These are phyloP conservation scores for Margaritifera margaritifera DNA, from an alignment of 2,888 invertebrate species.

Conservation along the genomic window DNA sequence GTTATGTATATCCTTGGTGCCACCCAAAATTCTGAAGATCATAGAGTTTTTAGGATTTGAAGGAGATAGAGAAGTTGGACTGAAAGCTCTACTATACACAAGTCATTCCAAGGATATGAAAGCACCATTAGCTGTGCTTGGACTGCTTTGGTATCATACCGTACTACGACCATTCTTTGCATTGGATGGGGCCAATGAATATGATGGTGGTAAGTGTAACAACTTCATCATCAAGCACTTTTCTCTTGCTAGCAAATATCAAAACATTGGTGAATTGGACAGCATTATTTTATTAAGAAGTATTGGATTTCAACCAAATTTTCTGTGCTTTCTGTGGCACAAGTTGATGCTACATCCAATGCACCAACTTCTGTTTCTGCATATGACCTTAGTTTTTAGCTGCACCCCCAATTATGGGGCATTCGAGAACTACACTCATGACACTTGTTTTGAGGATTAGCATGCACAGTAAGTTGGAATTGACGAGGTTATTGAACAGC, in stretches of 20 bases:
- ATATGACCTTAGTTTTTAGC: too few relatives aligned
- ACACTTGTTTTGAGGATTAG: too few relatives aligned
- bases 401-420: too few relatives aligned
- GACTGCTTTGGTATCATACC: slow-evolving; percentile 81
- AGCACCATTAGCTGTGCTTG: slow-evolving; percentile 80
- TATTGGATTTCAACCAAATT: too few relatives aligned
- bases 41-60: slow-evolving; percentile 81
- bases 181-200: slow-evolving; percentile 78
- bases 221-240: too few relatives aligned
- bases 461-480: too few relatives aligned
- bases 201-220: slow-evolving; percentile 73
- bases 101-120: slow-evolving; percentile 80
- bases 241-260: too few relatives aligned
- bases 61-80: slow-evolving; percentile 77
- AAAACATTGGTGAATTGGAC: not conserved
- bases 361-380: too few relatives aligned
- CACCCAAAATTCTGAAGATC: slow-evolving; percentile 76
- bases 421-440: too few relatives aligned
- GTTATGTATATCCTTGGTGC: slow-evolving; percentile 80
- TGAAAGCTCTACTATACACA: slow-evolving; percentile 78
- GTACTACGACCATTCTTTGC: slow-evolving; percentile 81
- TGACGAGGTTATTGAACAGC: too few relatives aligned
- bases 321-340: not conserved
- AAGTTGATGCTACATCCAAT: too few relatives aligned
- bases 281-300: not conserved